These are phyloP conservation scores for Thelaira solivaga DNA, from an alignment of 2,888 invertebrate genomes.

Conservation along the genomic window DNA sequence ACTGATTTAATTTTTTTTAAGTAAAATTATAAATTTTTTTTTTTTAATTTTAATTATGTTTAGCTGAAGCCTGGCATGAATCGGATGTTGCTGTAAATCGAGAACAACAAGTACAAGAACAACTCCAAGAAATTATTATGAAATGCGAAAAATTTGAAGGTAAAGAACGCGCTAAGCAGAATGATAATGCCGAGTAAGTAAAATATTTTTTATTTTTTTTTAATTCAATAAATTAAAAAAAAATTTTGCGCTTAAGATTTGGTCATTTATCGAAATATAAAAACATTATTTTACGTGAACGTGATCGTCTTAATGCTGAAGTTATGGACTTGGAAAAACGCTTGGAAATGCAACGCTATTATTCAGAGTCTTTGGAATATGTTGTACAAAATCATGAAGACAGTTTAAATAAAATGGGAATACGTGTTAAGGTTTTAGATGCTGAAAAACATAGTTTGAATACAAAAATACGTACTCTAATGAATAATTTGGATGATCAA, in stretches of 20 bases:
- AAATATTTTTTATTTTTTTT: neutral
- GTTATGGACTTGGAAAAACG: conserved; percentile 71
- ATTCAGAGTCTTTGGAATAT: conserved; percentile 71
- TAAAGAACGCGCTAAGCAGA: conserved; percentile 66
- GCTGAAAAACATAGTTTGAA: conserved; percentile 64
- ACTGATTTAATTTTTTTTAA: neutral
- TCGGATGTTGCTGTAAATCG: conserved; percentile 70
- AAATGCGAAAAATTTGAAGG: conserved; percentile 68
- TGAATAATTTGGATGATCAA: conserved; percentile 67
- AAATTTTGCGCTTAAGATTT: conserved; percentile 62
- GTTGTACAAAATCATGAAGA: conserved; percentile 69
- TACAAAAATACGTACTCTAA: conserved; percentile 60
- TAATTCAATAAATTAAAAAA: neutral
- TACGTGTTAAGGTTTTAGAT: conserved; percentile 59
- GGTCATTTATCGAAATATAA: conserved; percentile 71
- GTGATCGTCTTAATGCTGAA: conserved; percentile 73
- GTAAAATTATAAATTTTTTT: neutral
- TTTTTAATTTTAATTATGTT: neutral
- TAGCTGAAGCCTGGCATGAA: conserved; percentile 72
- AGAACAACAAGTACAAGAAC: conserved; percentile 71
- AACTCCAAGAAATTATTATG: conserved; percentile 69
- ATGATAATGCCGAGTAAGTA: conserved; percentile 69
- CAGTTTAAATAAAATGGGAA: conserved; percentile 59
- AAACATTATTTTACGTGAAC: conserved; percentile 72
- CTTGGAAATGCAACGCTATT: conserved; percentile 70